These are phyloP conservation scores for Ciona savignyi DNA, from an alignment of 23 tunicate genomes.

Conservation along the genomic window DNA sequence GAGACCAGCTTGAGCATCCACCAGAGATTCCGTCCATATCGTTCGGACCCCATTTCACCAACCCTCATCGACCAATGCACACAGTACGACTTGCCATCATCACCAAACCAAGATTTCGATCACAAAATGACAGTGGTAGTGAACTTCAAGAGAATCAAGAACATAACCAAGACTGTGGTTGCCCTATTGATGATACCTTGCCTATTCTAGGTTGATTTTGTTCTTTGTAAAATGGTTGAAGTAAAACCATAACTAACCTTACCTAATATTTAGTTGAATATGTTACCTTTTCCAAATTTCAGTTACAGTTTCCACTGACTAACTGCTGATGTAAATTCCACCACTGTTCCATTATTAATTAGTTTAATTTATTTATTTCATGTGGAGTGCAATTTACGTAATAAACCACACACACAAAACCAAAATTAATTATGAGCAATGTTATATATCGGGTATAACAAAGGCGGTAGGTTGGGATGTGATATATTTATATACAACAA, in stretches of 20 bases:
- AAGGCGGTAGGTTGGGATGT: too few species aligned
- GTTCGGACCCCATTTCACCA: slow-evolving; percentile 56
- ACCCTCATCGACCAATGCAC: slow-evolving; percentile 41
- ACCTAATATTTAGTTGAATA: too few species aligned
- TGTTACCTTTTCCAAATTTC: too few species aligned
- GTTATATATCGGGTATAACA: too few species aligned
- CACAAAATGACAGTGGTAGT: slow-evolving; percentile 13
- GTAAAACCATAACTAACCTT: too few species aligned
- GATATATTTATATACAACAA: too few species aligned
- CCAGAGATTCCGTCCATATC: slow-evolving; percentile 83
- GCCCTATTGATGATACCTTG: not conserved
- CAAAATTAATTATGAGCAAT: not conserved
- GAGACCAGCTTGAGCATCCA: slow-evolving; percentile 53
- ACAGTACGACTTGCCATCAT: slow-evolving; percentile 64
- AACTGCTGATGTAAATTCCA: not conserved
- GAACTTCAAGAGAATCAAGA: too few species aligned
- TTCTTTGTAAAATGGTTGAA: too few species aligned
- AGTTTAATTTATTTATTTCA: not conserved
- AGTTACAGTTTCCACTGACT: not conserved
- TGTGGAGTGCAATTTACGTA: not conserved
- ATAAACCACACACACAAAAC: slow-evolving; percentile 1
- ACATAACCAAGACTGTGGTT: not conserved
- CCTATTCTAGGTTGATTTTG: not conserved
- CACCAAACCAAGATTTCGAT: slow-evolving; percentile 54
- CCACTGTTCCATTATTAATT: not conserved